Conservation (phyloP, 2,797 vertebrate species). For the Lateolabrax maculatus region DNA sequence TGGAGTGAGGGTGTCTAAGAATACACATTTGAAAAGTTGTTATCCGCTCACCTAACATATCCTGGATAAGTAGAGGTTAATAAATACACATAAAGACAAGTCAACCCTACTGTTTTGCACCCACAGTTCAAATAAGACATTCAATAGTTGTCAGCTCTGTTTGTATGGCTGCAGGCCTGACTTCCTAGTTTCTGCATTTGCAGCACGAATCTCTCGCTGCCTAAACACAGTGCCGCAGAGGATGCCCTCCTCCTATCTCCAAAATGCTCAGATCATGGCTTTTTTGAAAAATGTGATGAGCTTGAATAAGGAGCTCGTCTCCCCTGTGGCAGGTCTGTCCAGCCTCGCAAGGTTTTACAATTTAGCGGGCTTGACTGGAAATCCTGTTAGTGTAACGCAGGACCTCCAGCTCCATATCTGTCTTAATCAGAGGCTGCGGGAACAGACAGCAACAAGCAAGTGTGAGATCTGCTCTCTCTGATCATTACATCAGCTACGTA, state of each 20-base stretch:
- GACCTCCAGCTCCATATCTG: slow-evolving; percentile 91
- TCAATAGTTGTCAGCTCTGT: slow-evolving; percentile 23
- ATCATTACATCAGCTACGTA: slow-evolving; percentile 59
- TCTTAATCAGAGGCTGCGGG: slow-evolving; percentile 88
- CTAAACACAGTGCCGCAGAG: slow-evolving; percentile 20
- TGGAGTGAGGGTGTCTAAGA: not conserved
- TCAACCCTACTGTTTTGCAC: not conserved
- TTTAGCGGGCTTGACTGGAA: slow-evolving; percentile 90
- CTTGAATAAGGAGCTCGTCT: slow-evolving; percentile 51
- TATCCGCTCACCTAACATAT: not conserved
- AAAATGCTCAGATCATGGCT: slow-evolving; percentile 50
- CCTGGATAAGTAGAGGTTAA: slow-evolving; percentile 15
- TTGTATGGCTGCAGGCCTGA: slow-evolving; percentile 35
- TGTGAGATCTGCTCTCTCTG: slow-evolving; percentile 44
- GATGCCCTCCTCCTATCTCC: slow-evolving; percentile 29
- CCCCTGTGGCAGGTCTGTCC: slow-evolving; percentile 57
- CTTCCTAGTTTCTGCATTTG: slow-evolving; percentile 35
- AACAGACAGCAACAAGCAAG: slow-evolving; percentile 59
- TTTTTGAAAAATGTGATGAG: slow-evolving; percentile 63
- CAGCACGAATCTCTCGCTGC: slow-evolving; percentile 25
- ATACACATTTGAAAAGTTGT: slow-evolving; percentile 5
- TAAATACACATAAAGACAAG: slow-evolving; percentile 2
- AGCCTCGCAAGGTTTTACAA: slow-evolving; percentile 81
- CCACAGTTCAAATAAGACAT: slow-evolving; percentile 21
- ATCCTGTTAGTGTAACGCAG: slow-evolving; percentile 89